These are phyloP conservation scores for Solea solea DNA, from an alignment of 2,113 vertebrate genomes.

Conservation along the genomic window DNA sequence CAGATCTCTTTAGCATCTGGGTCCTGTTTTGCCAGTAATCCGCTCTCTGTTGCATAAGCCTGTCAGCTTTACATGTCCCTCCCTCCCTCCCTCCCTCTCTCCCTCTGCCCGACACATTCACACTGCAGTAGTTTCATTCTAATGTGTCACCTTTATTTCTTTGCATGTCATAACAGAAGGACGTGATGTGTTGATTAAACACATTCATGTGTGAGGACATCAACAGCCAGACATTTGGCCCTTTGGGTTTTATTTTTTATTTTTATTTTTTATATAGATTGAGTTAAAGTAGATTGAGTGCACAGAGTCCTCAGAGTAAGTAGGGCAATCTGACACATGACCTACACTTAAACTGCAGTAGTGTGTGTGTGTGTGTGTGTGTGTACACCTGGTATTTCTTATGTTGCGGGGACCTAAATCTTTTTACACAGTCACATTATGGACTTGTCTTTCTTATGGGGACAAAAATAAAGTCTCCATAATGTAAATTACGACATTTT, in stretches of 20 bases:
- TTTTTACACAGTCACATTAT: no score
- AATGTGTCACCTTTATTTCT: background rate
- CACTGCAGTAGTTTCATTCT: conserved; percentile 20
- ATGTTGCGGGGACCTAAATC: no score
- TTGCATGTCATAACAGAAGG: conserved; percentile 4
- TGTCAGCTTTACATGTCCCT: conserved; percentile 41
- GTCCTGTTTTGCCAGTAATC: conserved; percentile 75
- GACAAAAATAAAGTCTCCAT: no score
- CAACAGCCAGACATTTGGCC: conserved; percentile 9
- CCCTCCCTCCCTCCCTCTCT: conserved; percentile 1
- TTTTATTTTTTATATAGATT: conserved; percentile 14
- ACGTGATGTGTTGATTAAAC: conserved; percentile 58
- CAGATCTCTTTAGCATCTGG: conserved; percentile 63
- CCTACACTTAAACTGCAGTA: conserved; percentile 10
- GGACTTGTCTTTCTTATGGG: no score
- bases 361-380: no score
- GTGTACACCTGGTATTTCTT: no score
- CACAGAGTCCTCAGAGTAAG: conserved; percentile 56
- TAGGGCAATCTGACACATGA: conserved; percentile 48
- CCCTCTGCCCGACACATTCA: conserved; percentile 2
- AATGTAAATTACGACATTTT: no score
- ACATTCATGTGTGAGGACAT: conserved; percentile 21
- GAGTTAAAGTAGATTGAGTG: conserved; percentile 45
- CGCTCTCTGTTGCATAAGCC: conserved; percentile 69
- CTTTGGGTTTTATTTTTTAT: background rate